Evolutionary conservation across 2,113 vertebrate genomes (phyloP), one percentile per base, ranked within the genome.

Genomic region (Drymodes brunneopygia): DNA sequence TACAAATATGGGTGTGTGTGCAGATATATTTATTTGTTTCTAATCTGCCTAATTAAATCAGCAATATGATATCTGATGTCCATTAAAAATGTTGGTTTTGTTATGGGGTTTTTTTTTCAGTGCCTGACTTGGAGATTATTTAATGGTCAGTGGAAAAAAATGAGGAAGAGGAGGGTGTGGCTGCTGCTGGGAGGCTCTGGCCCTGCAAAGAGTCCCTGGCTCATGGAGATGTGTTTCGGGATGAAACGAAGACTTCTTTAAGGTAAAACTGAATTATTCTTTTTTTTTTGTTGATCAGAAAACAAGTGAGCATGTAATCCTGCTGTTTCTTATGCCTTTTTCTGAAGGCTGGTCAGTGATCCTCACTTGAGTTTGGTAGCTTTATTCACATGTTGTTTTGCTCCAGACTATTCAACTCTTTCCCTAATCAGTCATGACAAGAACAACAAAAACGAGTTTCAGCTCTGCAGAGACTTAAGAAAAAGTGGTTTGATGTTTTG

Each of bases 131-230:
- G 48, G 47, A 86, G 92, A 74, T 12, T 83, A 33, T 93, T 92
- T 90, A n/a, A 64, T 67, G 72, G 56, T 90, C 85, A 92, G 74
- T 74, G 71, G 54, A 28, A 81, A 96, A 94, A 94, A 83, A 84
- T 94, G 93, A 90, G 94, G 69, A 90, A 88, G 89, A 93, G 8
- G 56, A 93, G 90, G 90, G 90, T 95, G 95, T 83, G 90, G 87
- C 51, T 82, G 90, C 57, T 0, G 3, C 73, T 87, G 48, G 40
- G 64, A 86, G 38, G 53, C 48, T 87, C 78, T 91, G 79, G 78
- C 78, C 50, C 15, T 47, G 78, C 51, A 62, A 29, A 80, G 0
- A 10, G 85, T 51, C 80, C 44, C 40, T 62, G 16, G 25, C 56
- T 66, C 29, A 13, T 28, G 42, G 64, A 78, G 44, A 57, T 24